Base-by-base conservation (phyloP, 2,888 invertebrate genomes). In the Baronia brevicornis region DNA sequence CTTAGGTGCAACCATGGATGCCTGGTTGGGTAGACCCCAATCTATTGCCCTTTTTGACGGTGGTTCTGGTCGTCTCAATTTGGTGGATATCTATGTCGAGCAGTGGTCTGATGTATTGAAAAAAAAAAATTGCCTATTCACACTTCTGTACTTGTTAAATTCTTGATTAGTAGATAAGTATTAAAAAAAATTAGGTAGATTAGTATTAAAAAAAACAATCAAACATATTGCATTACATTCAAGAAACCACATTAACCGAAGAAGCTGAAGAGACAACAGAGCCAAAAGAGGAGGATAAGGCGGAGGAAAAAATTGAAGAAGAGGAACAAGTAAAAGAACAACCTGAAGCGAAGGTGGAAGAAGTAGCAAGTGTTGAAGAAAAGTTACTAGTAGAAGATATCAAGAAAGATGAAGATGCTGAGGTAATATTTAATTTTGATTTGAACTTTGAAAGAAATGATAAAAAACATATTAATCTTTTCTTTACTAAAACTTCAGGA, bases 331-430 rank as follows among this genome's bases (percentile, higher is more conserved):
- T 55, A 19, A 51, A 51, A 31, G 60, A 48, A 11, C 20, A 38
- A 10, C 28, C 33, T 13, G 50, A 52, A 24, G 48, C 54, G 31
- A 41, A 33, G n/a, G 24, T 30, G 11, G 21, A 17, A 2, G 35
- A 30, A 29, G 36, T 25, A n/a, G 3, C 11, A 4, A 27, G 39
- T 10, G 33, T 36, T 14, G 51, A 54, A 17, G 50, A 56, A 32
- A 41, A 38, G 14, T 4, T 20, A 6, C 19, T 19, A 4, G 25
- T 22, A 14, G 54, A 58, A 7, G 67, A 68, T 3, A 21, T 54
- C 0, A 69, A 63, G 43, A 67, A 53, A 11, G 71, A 71, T 1
- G 74, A 74, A 1, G 73, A 71, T 20, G 57, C 60, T 11, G 79
- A 78, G 60, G 70, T 72, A 14, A 17, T 3, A 15, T n/a, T 24